Base-by-base conservation (phyloP, 2,888 invertebrate species). In the Epinotia bilunana region DNA sequence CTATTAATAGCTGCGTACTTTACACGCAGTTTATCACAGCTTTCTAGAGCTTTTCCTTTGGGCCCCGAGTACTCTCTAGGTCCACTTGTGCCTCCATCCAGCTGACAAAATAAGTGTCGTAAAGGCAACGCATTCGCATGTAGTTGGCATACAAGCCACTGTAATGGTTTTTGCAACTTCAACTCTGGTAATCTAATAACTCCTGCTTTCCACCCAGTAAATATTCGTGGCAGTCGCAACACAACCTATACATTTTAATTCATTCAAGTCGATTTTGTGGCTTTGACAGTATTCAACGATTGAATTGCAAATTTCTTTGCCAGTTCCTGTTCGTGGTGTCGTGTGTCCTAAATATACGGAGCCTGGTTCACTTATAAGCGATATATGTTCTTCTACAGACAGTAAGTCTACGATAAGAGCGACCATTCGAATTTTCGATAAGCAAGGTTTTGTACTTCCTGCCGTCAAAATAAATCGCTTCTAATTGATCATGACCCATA, bases 11-110 rank as follows among this genome's bases (percentile, higher is more conserved):
- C 63, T 16, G 58, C 39, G 49, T 76, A 77, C n/a, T 43, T 67
- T 53, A 77, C 68, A 43, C 46, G 69, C 43, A 73, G 46, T n/a
- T 70, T 67, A 64, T 79, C 77, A 73, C 80, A 80, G 55, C 2
- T 75, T 20, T 69, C 67, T 39, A 82, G 70, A 13, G 13, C 11
- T 78, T 82, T 84, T 64, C 82, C 81, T n/a, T 84, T 78, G 67
- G 79, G 76, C 9, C 83, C 82, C 20, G 76, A 75, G 77, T 79
- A 84, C 16, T 69, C 65, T 61, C 18, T 65, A 53, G 83, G 83
- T n/a, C 83, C 83, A 49, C 78, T 76, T 33, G 80, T 83, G 33
- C 58, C 65, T 13, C 82, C 82, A 78, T 84, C 79, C 46, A 82
- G 67, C 49, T 73, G 53, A n/a, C 72, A 20, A 73, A 84, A 80